These are phyloP conservation scores for Argynnis bischoffii DNA, from an alignment of 2,888 invertebrate species.

Conservation along the genomic window DNA sequence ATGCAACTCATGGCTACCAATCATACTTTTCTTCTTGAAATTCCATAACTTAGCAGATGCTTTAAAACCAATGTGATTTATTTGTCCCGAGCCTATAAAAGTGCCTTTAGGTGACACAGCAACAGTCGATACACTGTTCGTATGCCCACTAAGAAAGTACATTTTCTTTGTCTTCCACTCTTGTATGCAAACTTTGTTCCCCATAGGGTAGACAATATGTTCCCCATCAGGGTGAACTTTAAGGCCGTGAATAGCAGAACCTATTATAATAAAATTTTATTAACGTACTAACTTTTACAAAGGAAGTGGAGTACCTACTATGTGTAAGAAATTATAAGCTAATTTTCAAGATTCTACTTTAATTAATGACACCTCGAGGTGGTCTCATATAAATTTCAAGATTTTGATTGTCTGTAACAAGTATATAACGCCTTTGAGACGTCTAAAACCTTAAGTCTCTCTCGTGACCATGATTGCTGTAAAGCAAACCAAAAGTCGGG, in stretches of 20 bases:
- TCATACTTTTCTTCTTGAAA: constrained; percentile 83
- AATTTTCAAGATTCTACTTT: too few relatives aligned
- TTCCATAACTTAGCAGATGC: constrained; percentile 94
- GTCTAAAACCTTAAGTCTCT: too few relatives aligned
- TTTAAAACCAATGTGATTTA: constrained; percentile 95
- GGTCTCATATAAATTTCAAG: too few relatives aligned
- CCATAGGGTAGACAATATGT: constrained; percentile 89
- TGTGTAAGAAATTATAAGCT: too few relatives aligned
- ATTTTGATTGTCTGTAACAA: too few relatives aligned
- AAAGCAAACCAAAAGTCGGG: too few relatives aligned
- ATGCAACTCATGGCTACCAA: constrained; percentile 90
- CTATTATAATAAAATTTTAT: constrained; percentile 43
- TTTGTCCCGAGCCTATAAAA: constrained; percentile 94
- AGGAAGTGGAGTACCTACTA: too few relatives aligned
- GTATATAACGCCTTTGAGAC: too few relatives aligned
- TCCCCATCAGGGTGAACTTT: constrained; percentile 87
- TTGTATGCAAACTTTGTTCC: constrained; percentile 89
- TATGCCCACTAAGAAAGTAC: constrained; percentile 89
- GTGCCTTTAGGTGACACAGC: constrained; percentile 88
- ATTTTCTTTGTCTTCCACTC: constrained; percentile 87
- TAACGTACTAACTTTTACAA: neutral
- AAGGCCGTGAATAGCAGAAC: constrained; percentile 80
- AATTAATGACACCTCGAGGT: too few relatives aligned
- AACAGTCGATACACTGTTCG: constrained; percentile 89
- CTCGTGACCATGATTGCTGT: too few relatives aligned